Evolutionary conservation across 2,797 vertebrate species (phyloP), one percentile per base, ranked within the genome.

Genomic region (Danio aesculapii): DNA sequence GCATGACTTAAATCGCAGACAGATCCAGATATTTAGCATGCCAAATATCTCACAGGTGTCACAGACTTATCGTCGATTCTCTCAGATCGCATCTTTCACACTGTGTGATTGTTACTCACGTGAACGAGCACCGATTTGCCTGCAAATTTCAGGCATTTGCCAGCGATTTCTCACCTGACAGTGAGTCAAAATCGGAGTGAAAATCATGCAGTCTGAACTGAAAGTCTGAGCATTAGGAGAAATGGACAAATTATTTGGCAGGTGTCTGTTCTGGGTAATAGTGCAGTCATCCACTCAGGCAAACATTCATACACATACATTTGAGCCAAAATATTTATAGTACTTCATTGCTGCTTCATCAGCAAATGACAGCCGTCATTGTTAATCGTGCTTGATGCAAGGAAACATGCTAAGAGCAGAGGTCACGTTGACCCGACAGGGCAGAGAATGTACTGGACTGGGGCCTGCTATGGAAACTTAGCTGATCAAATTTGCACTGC

Each of bases 401-500:
- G 61, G 14, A 64, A 46, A 71, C 57, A 71, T 53, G 77, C 67
- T 71, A 55, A 1, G 17, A 52, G 46, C 10, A 21, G 67, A 79
- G 62, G 39, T 79, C 77, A 63, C 77, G 4, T 53, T 62, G 57
- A 12, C 11, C 12, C 2, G 44, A 8, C 69, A 50, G 68, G 67
- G 44, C 69, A 68, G 43, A 76, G 64, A 83, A 80, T 75, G 69
- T 57, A 81, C 81, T 83, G 64, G 78, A 81, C 30, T 3, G 16
- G 55, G 16, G 71, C 77, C 64, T 69, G 63, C 70, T 64, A 68
- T 73, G 74, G 55, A 84, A 84, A 84, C 69, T 8, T 52, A 70
- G 68, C 43, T 9, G 49, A 69, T 81, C 52, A 55, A 61, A 75
- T 82, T 16, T 67, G 78, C 70, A 68, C 64, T 53, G 21, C 62